Base-by-base conservation (phyloP, 2,113 vertebrate species). In the Penelope pileata region DNA sequence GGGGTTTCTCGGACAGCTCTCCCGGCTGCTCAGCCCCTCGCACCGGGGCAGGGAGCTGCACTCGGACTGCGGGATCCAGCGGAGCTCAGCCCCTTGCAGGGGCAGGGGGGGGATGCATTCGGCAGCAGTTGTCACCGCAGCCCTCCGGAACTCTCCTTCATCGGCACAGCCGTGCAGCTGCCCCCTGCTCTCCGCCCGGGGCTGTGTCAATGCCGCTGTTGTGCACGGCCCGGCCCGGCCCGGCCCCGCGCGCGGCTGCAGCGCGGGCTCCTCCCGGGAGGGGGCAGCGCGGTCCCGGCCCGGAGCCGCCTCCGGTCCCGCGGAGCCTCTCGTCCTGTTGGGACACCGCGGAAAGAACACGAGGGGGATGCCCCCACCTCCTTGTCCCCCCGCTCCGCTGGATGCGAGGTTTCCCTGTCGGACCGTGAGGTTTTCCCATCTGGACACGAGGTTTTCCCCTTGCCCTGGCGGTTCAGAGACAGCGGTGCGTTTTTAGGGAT, bases 271-370 rank as follows among this genome's bases (percentile, higher is more conserved):
- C 86, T 62, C 91, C 90, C 96, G 12, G 4, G 81, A 95, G 96
- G 93, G 93, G 96, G 96, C 93, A 97, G 86, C 66, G 47, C 48
- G 21, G 30, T 54, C 45, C 54, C 54, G 54, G 54, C 30, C 30
- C 17, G 30, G 42, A 43, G 53, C 53, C 30, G 50, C 24, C 42
- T 43, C 42, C 42, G 42, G n/a, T n/a, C n/a, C n/a, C n/a, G n/a
- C n/a, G n/a, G n/a, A n/a, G n/a, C n/a, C n/a, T n/a, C n/a, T n/a
- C n/a, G n/a, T n/a, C n/a, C n/a, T n/a, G n/a, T n/a, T n/a, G n/a
- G n/a, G n/a, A n/a, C n/a, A n/a, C n/a, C n/a, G n/a, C n/a, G n/a
- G n/a, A n/a, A n/a, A n/a, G n/a, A n/a, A n/a, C n/a, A n/a, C n/a
- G n/a, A n/a, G n/a, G n/a, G n/a, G n/a, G n/a, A n/a, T n/a, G n/a